A percentile compares a stretch with the other conserved stretches of the same genome.
Evolutionary conservation across 2,113 vertebrate species (phyloP).

Genomic region (Mola mola): DNA sequence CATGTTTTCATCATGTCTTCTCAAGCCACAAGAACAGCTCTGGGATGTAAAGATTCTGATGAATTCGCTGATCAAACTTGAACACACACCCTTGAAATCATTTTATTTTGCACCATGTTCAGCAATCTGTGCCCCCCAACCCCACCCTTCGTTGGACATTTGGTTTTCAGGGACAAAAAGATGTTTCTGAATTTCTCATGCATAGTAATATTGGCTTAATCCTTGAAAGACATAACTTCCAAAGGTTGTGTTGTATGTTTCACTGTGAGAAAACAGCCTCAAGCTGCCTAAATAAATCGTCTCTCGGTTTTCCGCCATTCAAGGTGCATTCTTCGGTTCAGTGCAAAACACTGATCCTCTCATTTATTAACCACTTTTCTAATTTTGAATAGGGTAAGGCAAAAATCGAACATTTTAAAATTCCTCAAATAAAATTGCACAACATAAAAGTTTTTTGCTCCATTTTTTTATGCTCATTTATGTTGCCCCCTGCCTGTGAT

Average conservation of each 20-base stretch:
- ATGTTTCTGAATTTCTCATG: constrained; percentile 21
- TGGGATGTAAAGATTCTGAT: constrained; percentile 56
- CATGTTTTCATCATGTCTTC: no score
- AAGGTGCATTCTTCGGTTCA: background rate
- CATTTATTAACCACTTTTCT: no score
- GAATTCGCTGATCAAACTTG: constrained; percentile 50
- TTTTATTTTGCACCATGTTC: constrained; percentile 38
- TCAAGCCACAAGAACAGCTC: no score
- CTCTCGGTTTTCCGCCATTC: background rate
- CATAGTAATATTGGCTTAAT: background rate
- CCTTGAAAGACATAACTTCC: constrained; percentile 4
- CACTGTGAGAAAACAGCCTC: constrained; percentile 1
- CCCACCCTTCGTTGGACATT: constrained; percentile 5
- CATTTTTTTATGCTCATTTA: no score
- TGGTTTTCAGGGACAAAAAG: constrained; percentile 9
- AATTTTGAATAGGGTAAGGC: no score
- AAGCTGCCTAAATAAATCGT: constrained; percentile 17
- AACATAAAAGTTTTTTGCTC: no score
- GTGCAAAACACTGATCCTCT: no score
- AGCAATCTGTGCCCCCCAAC: constrained; percentile 21
- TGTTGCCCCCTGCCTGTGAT: constrained; percentile 9
- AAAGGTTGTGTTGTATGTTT: constrained; percentile 9
- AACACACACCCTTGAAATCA: no score
- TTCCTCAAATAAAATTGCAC: no score
- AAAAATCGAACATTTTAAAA: no score